A percentile compares a stretch with the other conserved stretches of the same genome.
Evolutionary conservation across 1,140 invertebrate species (phyloP).

Genomic region (Bradysia coprophila): DNA sequence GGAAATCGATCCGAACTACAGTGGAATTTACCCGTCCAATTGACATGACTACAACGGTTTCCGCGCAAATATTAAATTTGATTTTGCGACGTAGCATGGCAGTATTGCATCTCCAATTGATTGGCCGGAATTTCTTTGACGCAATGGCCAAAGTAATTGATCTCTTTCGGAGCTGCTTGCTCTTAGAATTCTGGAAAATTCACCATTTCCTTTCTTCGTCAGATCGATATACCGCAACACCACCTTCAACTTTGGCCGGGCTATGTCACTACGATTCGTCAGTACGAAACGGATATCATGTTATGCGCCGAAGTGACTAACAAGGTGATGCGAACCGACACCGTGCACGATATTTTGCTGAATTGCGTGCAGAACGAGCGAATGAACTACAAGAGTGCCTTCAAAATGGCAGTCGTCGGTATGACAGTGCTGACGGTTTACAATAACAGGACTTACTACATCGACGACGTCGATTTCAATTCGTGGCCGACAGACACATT

Average conservation of each 20-base stretch:
- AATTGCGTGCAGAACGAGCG: conserved; percentile 13
- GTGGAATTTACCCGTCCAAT: conserved; percentile 24
- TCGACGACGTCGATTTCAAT: conserved; percentile 71
- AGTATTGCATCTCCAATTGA: conserved; percentile 38
- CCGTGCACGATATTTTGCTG: conserved; percentile 20
- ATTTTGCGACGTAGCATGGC: conserved; percentile 50
- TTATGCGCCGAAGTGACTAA: conserved; percentile 56
- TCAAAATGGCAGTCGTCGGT: conserved; percentile 38
- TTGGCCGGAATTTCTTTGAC: conserved; percentile 68
- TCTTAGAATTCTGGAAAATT: conserved; percentile 27
- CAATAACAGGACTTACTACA: conserved; percentile 75
- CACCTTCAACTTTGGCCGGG: conserved; percentile 54
- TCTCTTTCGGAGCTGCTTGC: conserved; percentile 51
- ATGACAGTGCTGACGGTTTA: conserved; percentile 67
- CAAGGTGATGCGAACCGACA: conserved; percentile 41
- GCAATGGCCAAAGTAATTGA: conserved; percentile 38
- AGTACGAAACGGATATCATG: conserved; percentile 51
- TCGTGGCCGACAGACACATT: conserved; percentile 40
- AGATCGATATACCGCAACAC: neutral
- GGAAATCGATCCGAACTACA: conserved; percentile 27
- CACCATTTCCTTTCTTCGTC: conserved; percentile 21
- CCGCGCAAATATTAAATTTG: conserved; percentile 54
- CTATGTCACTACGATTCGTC: conserved; percentile 58
- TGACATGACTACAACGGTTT: conserved; percentile 21
- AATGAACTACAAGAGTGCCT: conserved; percentile 30